Base-by-base conservation (phyloP, 2,888 invertebrate species). In the Philhelius pedissequus region DNA sequence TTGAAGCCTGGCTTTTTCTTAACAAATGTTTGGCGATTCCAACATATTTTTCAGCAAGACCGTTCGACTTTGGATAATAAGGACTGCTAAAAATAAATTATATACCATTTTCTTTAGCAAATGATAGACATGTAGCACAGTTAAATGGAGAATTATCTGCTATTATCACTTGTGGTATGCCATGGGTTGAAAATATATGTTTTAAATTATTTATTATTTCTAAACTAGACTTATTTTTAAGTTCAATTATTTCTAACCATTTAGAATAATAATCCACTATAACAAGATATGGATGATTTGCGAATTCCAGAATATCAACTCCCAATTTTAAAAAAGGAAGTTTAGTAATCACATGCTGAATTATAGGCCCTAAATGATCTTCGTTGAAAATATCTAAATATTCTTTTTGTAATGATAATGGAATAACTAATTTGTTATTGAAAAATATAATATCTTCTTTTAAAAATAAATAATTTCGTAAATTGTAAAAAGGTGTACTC, bases 361-460 rank as follows among this genome's bases (percentile, higher is more conserved):
- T 48, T 48, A 48, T 11, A 11, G 22, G 22, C 11, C 88, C 87
- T 71, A 87, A 87, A 18, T 62, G 62, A 15, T 20, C 45, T 68
- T 82, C 81, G 81, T 87, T 87, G 50, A 88, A 75, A 25, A 87
- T 48, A 20, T 86, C 50, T 52, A 87, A 38, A 66, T 87, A 87
- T 54, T 87, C 68, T 32, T 76, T 62, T 60, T 84, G 81, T 35
- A 87, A 75, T 11, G 71, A 60, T 18, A 13, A 20, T 43, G 88
- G 88, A 40, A 88, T 77, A n/a, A 88, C 52, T 38, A 88, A 45
- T 74, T 78, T 82, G 35, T 87, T 54, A 30, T 76, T 68, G 2
- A 75, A 86, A 68, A 87, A 30, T 30, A 30, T 30, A 30, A 30
- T 30, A 30, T 30, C 30, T 30, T 30, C 30, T 7, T 30, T 7